Percentiles rank a stretch among this genome's conserved stretches.
Conservation (phyloP, 2,888 invertebrate genomes). For the Digitonthophagus gazella region DNA sequence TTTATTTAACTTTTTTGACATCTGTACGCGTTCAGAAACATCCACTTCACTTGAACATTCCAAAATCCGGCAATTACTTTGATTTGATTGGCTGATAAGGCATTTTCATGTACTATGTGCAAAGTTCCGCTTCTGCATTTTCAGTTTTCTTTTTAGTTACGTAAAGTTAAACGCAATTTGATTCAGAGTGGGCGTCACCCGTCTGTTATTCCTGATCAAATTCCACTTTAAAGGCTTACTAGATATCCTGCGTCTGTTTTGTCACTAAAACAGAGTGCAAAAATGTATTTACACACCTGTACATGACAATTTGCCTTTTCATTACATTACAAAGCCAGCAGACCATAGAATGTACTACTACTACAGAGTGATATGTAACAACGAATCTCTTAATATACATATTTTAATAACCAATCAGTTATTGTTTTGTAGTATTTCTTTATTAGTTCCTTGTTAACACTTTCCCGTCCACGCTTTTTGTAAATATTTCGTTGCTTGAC, state of each 20-base stretch:
- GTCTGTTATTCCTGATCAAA: constrained; percentile 15
- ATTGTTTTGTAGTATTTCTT: too few species aligned
- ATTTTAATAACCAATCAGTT: too few species aligned
- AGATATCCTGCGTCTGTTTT: constrained; percentile 15
- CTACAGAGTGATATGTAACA: too few species aligned
- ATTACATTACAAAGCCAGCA: too few species aligned
- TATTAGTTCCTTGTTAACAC: too few species aligned
- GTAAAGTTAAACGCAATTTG: constrained; percentile 12
- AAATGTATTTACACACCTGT: constrained; percentile 15
- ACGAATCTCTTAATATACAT: too few species aligned
- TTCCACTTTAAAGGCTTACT: constrained; percentile 14
- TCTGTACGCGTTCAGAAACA: constrained; percentile 9
- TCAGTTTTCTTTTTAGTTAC: not conserved
- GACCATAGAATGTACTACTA: too few species aligned
- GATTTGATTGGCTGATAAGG: constrained; percentile 15
- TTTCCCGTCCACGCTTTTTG: too few species aligned
- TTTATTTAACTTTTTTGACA: constrained; percentile 5
- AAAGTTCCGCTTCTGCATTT: constrained; percentile 14
- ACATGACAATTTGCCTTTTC: constrained; percentile 11
- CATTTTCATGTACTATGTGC: constrained; percentile 15
- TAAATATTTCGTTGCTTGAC: too few species aligned
- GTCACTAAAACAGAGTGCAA: constrained; percentile 18
- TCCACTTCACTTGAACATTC: constrained; percentile 2
- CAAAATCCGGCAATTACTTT: not conserved
- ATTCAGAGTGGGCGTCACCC: constrained; percentile 5